These are phyloP conservation scores for Marmota monax DNA, from an alignment of 2,113 vertebrate genomes.

Conservation along the genomic window DNA sequence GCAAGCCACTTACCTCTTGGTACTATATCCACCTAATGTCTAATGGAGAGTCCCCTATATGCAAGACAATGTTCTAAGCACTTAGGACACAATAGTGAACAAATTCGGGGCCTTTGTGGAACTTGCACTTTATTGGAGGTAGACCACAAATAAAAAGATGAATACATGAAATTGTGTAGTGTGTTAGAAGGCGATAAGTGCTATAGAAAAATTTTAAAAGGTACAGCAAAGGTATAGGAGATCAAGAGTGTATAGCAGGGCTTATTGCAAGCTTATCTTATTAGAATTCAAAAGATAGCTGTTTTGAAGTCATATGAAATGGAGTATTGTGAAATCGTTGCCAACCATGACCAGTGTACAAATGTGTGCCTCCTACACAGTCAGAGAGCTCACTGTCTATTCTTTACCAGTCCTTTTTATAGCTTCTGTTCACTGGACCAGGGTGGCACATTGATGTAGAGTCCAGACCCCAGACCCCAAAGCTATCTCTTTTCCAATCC, in stretches of 20 bases:
- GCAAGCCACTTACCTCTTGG: not conserved
- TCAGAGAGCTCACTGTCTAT: not conserved
- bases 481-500: not conserved
- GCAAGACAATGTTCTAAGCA: not conserved
- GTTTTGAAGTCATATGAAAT: not conserved
- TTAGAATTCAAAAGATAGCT: not conserved
- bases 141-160: not conserved
- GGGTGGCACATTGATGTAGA: not conserved
- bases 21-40: constrained; percentile 14
- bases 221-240: not conserved
- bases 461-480: not conserved
- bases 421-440: not conserved
- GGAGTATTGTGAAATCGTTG: not conserved
- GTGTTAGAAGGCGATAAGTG: not conserved
- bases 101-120: not conserved
- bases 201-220: not conserved
- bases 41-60: not conserved
- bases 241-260: not conserved
- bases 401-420: not conserved
- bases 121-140: constrained; percentile 1
- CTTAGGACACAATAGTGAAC: not conserved
- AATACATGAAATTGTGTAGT: not conserved
- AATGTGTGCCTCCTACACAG: not conserved
- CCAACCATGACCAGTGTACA: not conserved
- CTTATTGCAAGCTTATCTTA: not conserved